These are phyloP conservation scores for Encarsia formosa DNA, from an alignment of 2,888 invertebrate genomes.

Conservation along the genomic window DNA sequence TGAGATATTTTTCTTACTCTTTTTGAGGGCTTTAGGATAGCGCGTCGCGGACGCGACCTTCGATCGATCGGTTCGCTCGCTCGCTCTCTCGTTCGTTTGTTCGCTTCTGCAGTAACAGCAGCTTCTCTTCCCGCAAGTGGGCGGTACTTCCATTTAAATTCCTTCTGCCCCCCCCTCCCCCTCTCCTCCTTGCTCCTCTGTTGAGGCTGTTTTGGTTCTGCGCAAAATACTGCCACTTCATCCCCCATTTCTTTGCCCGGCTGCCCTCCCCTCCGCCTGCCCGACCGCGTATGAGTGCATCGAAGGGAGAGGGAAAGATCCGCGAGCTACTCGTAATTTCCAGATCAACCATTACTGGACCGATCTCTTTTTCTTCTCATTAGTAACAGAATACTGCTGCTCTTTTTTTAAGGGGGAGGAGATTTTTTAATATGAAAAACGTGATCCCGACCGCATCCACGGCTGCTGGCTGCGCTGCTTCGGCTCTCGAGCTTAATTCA, in stretches of 20 bases:
- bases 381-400: neutral
- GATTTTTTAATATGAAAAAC: constrained; percentile 15
- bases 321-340: constrained; percentile 24
- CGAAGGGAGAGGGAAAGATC: constrained; percentile 1
- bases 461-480: too few species aligned
- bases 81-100: neutral
- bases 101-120: too few species aligned
- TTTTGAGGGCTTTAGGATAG: neutral
- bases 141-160: constrained; percentile 31
- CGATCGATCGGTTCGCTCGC: constrained; percentile 22
- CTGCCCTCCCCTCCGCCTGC: too few species aligned
- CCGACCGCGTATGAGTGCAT: neutral
- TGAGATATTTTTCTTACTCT: constrained; percentile 5
- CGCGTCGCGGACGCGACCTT: constrained; percentile 18
- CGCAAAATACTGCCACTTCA: constrained; percentile 9
- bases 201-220: neutral
- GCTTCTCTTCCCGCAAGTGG: constrained; percentile 24
- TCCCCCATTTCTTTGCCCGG: constrained; percentile 16
- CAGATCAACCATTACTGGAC: constrained; percentile 17
- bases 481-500: too few species aligned
- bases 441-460: too few species aligned
- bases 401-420: too few species aligned
- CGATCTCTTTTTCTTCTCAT: constrained; percentile 17
- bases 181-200: constrained; percentile 1
- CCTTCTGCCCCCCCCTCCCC: constrained; percentile 10